Conservation (phyloP, 2,113 vertebrate genomes). For the Microtus ochrogaster region DNA sequence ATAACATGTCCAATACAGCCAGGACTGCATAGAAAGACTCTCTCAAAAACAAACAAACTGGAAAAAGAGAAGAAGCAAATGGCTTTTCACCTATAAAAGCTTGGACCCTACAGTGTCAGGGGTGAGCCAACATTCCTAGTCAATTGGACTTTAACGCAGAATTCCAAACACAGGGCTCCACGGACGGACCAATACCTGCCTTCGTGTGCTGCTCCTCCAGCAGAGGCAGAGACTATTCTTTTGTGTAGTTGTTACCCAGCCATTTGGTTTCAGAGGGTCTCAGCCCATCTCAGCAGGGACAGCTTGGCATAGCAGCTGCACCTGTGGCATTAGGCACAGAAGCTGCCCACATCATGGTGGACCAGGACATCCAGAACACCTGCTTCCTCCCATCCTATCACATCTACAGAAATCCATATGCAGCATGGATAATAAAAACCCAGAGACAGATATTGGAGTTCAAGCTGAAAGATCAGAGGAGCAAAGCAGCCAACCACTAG, state of each 20-base stretch:
- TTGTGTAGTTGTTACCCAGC: background rate
- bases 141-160: background rate
- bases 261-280: background rate
- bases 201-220: background rate
- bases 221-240: background rate
- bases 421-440: too few relatives aligned
- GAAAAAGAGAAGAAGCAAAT: background rate
- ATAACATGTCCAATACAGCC: background rate
- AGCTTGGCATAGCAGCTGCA: background rate
- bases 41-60: background rate
- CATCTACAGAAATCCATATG: background rate
- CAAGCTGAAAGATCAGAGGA: too few relatives aligned
- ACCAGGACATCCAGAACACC: too few relatives aligned
- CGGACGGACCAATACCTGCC: background rate
- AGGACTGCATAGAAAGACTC: background rate
- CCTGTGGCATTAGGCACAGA: too few relatives aligned
- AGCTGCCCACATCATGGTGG: background rate
- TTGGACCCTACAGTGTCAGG: background rate
- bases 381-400: background rate
- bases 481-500: too few relatives aligned
- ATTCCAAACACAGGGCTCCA: background rate
- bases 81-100: background rate
- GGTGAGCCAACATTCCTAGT: background rate
- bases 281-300: background rate
- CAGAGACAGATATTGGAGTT: too few relatives aligned